Evolutionary conservation across 2,797 vertebrate species (phyloP).

Genomic region (Percopsis omiscomaycus): DNA sequence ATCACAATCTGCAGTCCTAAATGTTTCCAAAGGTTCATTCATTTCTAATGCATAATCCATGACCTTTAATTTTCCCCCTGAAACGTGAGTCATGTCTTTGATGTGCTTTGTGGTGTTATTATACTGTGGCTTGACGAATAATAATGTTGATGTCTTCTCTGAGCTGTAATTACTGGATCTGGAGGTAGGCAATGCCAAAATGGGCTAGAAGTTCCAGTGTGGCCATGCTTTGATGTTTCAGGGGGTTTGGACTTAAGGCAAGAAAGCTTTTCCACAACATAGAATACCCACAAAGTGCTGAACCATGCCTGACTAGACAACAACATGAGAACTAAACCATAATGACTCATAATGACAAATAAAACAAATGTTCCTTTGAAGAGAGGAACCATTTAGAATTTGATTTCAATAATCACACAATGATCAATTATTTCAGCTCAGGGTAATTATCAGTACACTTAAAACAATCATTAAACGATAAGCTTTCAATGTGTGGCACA

Average conservation of each 20-base stretch:
- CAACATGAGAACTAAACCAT: conserved; percentile 51
- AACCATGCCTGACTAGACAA: conserved; percentile 48
- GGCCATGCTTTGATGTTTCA: conserved; percentile 73
- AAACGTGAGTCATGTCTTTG: conserved; percentile 74
- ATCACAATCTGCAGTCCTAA: conserved; percentile 37
- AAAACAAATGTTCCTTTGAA: conserved; percentile 52
- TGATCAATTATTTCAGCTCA: conserved; percentile 42
- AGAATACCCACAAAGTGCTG: conserved; percentile 52
- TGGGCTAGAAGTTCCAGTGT: conserved; percentile 70
- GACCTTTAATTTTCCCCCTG: conserved; percentile 71
- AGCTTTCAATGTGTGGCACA: conserved; percentile 41
- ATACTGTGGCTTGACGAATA: conserved; percentile 71
- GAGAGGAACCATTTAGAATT: conserved; percentile 48
- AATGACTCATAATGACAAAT: conserved; percentile 65
- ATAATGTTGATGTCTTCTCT: conserved; percentile 78
- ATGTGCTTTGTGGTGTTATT: conserved; percentile 76
- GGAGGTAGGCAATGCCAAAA: conserved; percentile 71
- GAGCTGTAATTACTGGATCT: conserved; percentile 80
- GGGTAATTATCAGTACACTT: conserved; percentile 52
- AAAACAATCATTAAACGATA: conserved; percentile 41
- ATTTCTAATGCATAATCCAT: conserved; percentile 70
- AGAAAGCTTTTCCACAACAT: conserved; percentile 51
- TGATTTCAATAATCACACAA: conserved; percentile 46
- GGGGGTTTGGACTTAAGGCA: not conserved
- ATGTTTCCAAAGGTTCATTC: conserved; percentile 41